phyloP scores from a whole-genome alignment of 1,140 invertebrate genomes.

The Macrobrachium rosenbergii region DNA sequence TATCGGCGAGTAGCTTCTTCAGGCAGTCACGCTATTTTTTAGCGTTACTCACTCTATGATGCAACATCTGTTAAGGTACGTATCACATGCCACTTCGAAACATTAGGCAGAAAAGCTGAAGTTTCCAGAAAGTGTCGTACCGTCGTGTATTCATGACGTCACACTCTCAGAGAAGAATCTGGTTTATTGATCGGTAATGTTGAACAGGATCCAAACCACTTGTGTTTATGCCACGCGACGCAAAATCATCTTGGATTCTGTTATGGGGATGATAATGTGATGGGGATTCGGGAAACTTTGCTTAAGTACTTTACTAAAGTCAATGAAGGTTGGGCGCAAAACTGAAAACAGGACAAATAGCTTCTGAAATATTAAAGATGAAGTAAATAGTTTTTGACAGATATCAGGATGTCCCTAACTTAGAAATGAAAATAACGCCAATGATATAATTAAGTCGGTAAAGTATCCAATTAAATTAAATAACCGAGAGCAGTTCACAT shows the following conservation, averaged over 20 bases:
- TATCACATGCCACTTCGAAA: background rate
- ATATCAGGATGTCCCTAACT: too few relatives aligned
- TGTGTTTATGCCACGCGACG: background rate
- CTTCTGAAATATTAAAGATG: too few relatives aligned
- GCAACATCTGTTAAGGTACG: background rate
- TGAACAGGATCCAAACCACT: background rate
- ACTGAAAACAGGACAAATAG: too few relatives aligned
- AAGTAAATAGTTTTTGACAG: too few relatives aligned
- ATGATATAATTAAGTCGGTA: too few relatives aligned
- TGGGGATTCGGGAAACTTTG: too few relatives aligned
- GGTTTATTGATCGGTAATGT: constrained; percentile 9
- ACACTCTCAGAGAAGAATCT: background rate
- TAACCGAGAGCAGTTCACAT: too few relatives aligned
- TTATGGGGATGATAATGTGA: background rate
- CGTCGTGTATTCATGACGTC: background rate
- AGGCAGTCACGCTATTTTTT: background rate
- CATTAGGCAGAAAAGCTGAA: background rate
- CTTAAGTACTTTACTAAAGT: too few relatives aligned
- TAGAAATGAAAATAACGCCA: too few relatives aligned
- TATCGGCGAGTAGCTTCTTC: background rate
- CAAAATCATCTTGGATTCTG: background rate
- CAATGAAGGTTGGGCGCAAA: too few relatives aligned
- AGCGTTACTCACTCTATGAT: background rate
- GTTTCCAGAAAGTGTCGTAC: background rate
- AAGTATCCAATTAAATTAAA: too few relatives aligned